Conservation (phyloP, 2,797 vertebrate genomes). For the Alosa sapidissima region DNA sequence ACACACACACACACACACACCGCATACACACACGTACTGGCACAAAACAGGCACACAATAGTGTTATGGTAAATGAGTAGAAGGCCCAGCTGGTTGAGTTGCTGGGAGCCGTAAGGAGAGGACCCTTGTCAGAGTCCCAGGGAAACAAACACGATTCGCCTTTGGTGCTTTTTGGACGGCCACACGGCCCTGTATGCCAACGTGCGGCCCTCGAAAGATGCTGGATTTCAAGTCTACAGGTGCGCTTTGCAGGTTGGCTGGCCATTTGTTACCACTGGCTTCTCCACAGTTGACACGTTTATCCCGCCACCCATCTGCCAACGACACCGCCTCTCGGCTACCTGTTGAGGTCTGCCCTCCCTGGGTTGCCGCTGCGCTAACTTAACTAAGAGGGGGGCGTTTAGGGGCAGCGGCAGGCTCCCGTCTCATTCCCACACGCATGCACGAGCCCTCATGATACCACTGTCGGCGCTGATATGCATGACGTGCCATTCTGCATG, state of each 20-base stretch:
- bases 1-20: conserved; percentile 50
- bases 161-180: conserved; percentile 67
- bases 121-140: conserved; percentile 70
- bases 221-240: conserved; percentile 52
- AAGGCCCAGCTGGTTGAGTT: conserved; percentile 79
- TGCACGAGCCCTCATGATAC: conserved; percentile 59
- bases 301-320: conserved; percentile 12
- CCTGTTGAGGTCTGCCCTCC: neutral
- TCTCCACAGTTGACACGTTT: conserved; percentile 21
- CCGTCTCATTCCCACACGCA: conserved; percentile 35
- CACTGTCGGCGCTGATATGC: conserved; percentile 63
- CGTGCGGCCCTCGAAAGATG: conserved; percentile 49
- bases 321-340: neutral
- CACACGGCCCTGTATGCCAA: conserved; percentile 55
- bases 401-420: neutral
- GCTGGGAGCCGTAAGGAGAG: conserved; percentile 75
- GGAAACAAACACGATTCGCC: conserved; percentile 76
- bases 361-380: neutral
- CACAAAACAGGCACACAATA: conserved; percentile 58
- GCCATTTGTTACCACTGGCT: conserved; percentile 19
- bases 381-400: conserved; percentile 10
- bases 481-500: conserved; percentile 64
- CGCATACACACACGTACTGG: conserved; percentile 38
- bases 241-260: conserved; percentile 48
- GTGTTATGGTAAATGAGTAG: conserved; percentile 72